These are phyloP conservation scores for Pyrrhura leucotis DNA, from an alignment of 2,797 vertebrate species.

Conservation along the genomic window DNA sequence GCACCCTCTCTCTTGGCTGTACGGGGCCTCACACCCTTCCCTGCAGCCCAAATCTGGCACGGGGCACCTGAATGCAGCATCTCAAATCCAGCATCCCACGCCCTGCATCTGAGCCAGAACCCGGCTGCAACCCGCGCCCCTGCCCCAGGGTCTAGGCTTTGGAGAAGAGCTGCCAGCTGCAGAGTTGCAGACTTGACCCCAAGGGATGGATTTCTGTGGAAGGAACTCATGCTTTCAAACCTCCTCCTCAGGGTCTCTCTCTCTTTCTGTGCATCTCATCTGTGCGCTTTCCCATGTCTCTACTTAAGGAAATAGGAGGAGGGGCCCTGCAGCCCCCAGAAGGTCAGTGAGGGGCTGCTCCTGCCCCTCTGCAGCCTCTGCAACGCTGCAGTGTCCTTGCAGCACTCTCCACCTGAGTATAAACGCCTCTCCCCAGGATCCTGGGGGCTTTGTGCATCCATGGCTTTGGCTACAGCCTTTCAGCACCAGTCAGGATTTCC, in stretches of 20 bases:
- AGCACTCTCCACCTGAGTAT: neutral
- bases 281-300: accelerated
- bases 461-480: neutral
- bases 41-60: neutral
- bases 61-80: neutral
- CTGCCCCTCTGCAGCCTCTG: neutral
- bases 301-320: neutral
- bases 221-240: neutral
- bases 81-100: neutral
- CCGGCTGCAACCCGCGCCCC: neutral
- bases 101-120: neutral
- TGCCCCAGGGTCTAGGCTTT: neutral
- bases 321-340: neutral
- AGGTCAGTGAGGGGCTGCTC: neutral
- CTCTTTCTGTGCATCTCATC: neutral
- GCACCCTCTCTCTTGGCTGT: accelerated
- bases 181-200: neutral
- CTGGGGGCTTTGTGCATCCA: neutral
- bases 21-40: neutral
- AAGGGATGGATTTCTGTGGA: neutral
- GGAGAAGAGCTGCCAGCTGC: neutral
- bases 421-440: neutral
- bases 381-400: neutral
- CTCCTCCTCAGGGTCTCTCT: neutral
- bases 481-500: accelerated